Percentiles rank a stretch among this genome's conserved stretches.
Conservation (phyloP, 2,113 vertebrate genomes). For the Argyrosomus japonicus region DNA sequence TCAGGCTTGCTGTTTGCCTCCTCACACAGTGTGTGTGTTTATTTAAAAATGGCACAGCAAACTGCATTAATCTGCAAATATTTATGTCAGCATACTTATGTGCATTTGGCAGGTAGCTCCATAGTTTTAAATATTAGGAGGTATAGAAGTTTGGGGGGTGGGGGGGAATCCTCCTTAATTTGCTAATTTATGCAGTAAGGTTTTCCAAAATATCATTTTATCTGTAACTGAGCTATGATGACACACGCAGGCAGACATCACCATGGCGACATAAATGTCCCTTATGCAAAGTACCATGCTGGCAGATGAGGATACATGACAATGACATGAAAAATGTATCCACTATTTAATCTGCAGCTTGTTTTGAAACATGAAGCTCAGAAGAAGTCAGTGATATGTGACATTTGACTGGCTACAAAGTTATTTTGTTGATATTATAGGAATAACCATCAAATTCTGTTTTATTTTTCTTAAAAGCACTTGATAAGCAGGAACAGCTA, state of each 20-base stretch:
- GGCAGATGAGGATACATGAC: slow-evolving; percentile 35
- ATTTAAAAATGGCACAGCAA: slow-evolving; percentile 18
- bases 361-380: neutral
- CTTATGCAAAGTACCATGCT: slow-evolving; percentile 2
- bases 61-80: slow-evolving; percentile 36
- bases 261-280: slow-evolving; percentile 38
- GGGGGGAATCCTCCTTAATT: slow-evolving; percentile 22
- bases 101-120: neutral
- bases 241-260: slow-evolving; percentile 21
- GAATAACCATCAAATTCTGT: no score
- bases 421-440: no score
- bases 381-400: neutral
- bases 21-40: slow-evolving; percentile 9
- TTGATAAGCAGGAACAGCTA: no score
- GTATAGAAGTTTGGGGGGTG: neutral
- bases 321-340: slow-evolving; percentile 9
- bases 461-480: neutral
- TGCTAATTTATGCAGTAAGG: slow-evolving; percentile 33
- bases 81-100: slow-evolving; percentile 12
- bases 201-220: slow-evolving; percentile 25
- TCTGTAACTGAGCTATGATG: slow-evolving; percentile 40
- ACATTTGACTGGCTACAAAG: neutral
- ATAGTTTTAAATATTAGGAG: slow-evolving; percentile 6
- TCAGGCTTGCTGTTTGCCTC: slow-evolving; percentile 8
- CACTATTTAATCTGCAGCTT: slow-evolving; percentile 17